Percentiles rank a stretch among this genome's conserved stretches.
phyloP scores from a whole-genome alignment of 2,888 invertebrate species.

The Noctuana brunneofusca region DNA sequence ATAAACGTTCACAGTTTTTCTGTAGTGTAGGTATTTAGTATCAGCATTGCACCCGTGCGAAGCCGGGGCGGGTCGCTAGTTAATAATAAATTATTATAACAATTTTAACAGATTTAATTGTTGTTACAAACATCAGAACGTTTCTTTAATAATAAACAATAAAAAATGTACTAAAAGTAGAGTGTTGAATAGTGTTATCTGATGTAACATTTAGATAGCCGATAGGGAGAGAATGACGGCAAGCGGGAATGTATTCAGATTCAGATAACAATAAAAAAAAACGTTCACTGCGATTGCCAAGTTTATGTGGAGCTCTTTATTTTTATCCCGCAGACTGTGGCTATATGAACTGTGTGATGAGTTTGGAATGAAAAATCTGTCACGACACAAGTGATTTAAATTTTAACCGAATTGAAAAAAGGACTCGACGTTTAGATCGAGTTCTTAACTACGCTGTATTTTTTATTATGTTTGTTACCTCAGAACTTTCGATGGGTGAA shows the following conservation, averaged over 20 bases:
- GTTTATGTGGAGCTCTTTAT: constrained; percentile 32
- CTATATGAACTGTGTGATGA: constrained; percentile 8
- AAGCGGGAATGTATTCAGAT: constrained; percentile 33
- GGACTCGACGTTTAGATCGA: too few relatives aligned
- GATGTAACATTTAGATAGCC: constrained; percentile 23
- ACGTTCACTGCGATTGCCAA: constrained; percentile 24
- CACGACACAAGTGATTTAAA: too few relatives aligned
- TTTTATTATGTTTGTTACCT: too few relatives aligned
- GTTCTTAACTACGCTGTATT: too few relatives aligned
- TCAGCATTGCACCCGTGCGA: too few relatives aligned
- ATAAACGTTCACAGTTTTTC: too few relatives aligned
- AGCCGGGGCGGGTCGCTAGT: too few relatives aligned
- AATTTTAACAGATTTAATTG: too few relatives aligned
- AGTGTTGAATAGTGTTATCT: constrained; percentile 1
- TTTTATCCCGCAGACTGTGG: constrained; percentile 8
- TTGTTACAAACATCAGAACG: background rate
- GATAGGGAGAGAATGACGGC: constrained; percentile 23
- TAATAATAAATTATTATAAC: too few relatives aligned
- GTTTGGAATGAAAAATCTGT: constrained; percentile 4
- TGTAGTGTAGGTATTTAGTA: too few relatives aligned
- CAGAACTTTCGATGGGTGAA: too few relatives aligned
- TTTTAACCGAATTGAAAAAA: too few relatives aligned
- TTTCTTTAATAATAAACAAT: background rate
- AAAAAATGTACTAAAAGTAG: background rate
- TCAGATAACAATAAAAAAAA: constrained; percentile 34